These are phyloP conservation scores for Heliconius sara DNA, from an alignment of 2,888 invertebrate species.

Conservation along the genomic window DNA sequence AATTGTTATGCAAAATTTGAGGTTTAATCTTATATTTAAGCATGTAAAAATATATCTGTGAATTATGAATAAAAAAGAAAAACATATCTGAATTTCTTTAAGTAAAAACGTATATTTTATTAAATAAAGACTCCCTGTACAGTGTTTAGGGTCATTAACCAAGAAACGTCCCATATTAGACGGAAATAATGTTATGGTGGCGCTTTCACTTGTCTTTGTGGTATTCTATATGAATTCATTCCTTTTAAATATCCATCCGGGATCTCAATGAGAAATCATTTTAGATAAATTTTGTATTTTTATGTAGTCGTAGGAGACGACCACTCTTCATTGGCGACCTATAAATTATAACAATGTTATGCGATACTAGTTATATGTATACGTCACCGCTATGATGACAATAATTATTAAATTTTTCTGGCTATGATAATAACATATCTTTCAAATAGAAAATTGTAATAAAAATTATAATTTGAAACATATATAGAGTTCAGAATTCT, in stretches of 20 bases:
- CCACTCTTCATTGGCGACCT: no score
- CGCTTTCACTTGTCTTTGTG: conserved; percentile 1
- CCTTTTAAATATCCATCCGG: not conserved
- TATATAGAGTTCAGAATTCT: conserved; percentile 36
- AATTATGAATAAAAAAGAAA: not conserved
- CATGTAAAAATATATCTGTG: not conserved
- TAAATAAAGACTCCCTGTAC: not conserved
- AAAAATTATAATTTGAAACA: not conserved
- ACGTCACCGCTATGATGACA: not conserved
- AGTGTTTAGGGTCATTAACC: not conserved
- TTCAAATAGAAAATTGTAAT: not conserved
- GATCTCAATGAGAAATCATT: not conserved
- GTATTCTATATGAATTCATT: not conserved
- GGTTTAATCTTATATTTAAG: not conserved
- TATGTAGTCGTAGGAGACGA: not conserved
- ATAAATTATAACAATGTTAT: not conserved
- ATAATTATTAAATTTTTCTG: not conserved
- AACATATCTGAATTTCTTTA: not conserved
- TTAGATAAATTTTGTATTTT: not conserved
- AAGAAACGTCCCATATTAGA: conserved; percentile 4
- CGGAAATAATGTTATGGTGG: not conserved
- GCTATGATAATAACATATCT: not conserved
- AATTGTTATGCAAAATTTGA: conserved; percentile 17
- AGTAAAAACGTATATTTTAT: not conserved
- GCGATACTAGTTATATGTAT: not conserved